These are phyloP conservation scores for Aricia artaxerxes DNA, from an alignment of 2,888 invertebrate genomes.

Conservation along the genomic window DNA sequence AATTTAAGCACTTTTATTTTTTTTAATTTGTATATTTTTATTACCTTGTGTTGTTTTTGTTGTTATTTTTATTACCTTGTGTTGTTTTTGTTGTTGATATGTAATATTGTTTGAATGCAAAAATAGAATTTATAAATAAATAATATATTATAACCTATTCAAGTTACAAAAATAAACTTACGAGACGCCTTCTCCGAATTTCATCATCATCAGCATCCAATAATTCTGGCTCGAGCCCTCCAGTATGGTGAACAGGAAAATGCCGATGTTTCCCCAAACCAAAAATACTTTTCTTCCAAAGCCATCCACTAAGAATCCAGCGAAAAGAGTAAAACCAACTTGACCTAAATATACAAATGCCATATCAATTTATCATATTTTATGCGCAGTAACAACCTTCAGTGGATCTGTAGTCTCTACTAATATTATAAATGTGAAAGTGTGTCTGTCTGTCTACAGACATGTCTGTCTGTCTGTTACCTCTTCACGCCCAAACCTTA, in stretches of 20 bases:
- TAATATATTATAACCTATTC: too few relatives aligned
- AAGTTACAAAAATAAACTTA: background rate
- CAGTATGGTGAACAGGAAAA: slow-evolving; percentile 11
- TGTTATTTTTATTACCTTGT: too few relatives aligned
- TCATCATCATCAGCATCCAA: slow-evolving; percentile 6
- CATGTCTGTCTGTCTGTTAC: too few relatives aligned
- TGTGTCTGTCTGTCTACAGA: too few relatives aligned
- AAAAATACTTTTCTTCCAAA: background rate
- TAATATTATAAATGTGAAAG: too few relatives aligned
- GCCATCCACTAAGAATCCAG: slow-evolving; percentile 21
- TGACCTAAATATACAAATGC: slow-evolving; percentile 11
- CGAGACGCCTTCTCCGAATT: background rate
- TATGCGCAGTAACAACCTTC: background rate
- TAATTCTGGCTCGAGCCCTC: slow-evolving; percentile 4
- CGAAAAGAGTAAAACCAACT: slow-evolving; percentile 18
- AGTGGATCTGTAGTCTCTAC: background rate
- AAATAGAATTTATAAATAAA: too few relatives aligned
- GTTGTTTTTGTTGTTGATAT: too few relatives aligned
- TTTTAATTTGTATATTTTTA: too few relatives aligned
- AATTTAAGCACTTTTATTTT: too few relatives aligned
- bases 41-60: too few relatives aligned
- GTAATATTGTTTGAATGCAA: too few relatives aligned
- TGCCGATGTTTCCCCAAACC: slow-evolving; percentile 12
- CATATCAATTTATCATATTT: slow-evolving; percentile 8
- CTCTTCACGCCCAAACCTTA: too few relatives aligned